phyloP scores from a whole-genome alignment of 2,888 invertebrate species.

The Spodoptera littoralis region DNA sequence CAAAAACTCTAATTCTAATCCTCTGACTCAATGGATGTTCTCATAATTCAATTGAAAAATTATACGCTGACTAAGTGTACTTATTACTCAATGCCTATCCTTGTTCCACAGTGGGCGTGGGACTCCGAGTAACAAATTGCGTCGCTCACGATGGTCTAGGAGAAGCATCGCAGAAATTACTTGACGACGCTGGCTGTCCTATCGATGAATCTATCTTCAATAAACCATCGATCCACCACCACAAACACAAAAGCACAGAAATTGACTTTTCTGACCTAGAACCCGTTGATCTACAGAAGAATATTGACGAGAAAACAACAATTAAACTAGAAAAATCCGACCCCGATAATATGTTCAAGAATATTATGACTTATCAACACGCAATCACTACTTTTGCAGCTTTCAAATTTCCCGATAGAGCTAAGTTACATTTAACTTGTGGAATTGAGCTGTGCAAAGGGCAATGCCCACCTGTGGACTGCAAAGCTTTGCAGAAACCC shows the following conservation, averaged over 20 bases:
- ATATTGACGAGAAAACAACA: conserved; percentile 71
- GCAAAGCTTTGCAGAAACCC: conserved; percentile 79
- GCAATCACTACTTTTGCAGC: conserved; percentile 92
- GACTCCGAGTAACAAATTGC: conserved; percentile 93
- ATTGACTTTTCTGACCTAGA: conserved; percentile 79
- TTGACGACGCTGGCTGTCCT: conserved; percentile 93
- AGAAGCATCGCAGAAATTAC: conserved; percentile 92
- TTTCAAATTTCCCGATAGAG: conserved; percentile 94
- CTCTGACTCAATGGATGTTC: background rate
- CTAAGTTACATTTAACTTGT: conserved; percentile 93
- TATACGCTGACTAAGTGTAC: conserved; percentile 22
- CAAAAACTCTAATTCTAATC: no score
- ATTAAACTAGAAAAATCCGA: conserved; percentile 74
- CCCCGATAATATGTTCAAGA: conserved; percentile 79
- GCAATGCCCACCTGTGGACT: conserved; percentile 90
- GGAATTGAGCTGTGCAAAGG: conserved; percentile 93
- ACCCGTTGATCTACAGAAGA: conserved; percentile 73
- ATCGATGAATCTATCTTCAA: conserved; percentile 91
- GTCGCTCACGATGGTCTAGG: conserved; percentile 93
- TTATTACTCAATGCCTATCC: conserved; percentile 23
- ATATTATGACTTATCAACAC: conserved; percentile 86
- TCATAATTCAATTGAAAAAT: conserved; percentile 21
- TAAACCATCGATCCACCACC: conserved; percentile 82
- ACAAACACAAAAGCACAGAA: conserved; percentile 76
- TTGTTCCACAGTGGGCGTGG: conserved; percentile 90